A percentile compares a stretch with the other conserved stretches of the same genome.
These are phyloP conservation scores for Peromyscus maniculatus DNA, from an alignment of 2,113 vertebrate species.

Conservation along the genomic window DNA sequence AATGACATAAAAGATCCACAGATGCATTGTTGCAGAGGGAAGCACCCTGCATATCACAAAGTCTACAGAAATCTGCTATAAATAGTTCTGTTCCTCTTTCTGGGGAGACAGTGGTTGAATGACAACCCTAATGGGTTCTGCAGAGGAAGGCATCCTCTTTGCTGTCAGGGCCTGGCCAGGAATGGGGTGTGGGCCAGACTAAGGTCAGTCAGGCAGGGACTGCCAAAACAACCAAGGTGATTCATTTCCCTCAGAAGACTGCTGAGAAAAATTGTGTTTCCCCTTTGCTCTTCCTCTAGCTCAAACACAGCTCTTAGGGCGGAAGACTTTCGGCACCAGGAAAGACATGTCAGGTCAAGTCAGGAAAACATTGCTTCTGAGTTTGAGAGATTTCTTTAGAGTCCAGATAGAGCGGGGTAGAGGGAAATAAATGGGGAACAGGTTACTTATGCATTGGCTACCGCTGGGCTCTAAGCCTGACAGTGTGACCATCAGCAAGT, in stretches of 20 bases:
- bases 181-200: not conserved
- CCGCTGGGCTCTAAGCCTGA: not conserved
- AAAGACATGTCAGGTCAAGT: not conserved
- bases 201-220: not conserved
- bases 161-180: too few species aligned
- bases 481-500: not conserved
- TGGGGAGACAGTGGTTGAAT: not conserved
- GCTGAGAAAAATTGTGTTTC: not conserved
- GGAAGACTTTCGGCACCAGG: constrained; percentile 24
- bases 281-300: not conserved
- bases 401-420: not conserved
- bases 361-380: not conserved
- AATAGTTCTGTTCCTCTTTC: not conserved
- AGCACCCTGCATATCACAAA: not conserved
- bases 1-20: not conserved
- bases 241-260: constrained; percentile 32
- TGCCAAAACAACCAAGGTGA: not conserved
- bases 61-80: fast-evolving
- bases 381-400: not conserved
- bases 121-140: not conserved
- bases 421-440: not conserved
- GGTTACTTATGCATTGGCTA: not conserved
- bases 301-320: not conserved
- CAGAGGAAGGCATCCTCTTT: not conserved
- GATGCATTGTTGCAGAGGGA: not conserved